phyloP scores from a whole-genome alignment of 2,113 vertebrate species.

The Crotophaga sulcirostris region DNA sequence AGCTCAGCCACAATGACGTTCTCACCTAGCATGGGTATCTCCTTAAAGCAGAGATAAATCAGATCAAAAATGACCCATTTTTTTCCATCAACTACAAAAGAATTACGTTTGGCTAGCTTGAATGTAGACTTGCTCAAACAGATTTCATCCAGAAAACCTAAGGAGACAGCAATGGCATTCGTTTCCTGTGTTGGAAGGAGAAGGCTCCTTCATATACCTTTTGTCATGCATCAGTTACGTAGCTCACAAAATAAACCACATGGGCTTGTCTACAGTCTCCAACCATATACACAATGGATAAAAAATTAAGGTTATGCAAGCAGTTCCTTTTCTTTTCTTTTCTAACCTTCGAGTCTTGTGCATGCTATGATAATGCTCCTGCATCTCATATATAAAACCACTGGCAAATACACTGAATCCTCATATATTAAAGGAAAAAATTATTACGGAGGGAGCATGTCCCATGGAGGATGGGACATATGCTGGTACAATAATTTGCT shows the following conservation, averaged over 20 bases:
- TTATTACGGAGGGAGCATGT: background rate
- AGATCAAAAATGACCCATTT: background rate
- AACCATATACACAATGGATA: background rate
- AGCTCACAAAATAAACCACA: constrained; percentile 6
- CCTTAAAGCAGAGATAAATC: background rate
- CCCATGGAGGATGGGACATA: background rate
- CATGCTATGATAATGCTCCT: background rate
- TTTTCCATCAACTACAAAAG: background rate
- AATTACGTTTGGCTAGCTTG: background rate
- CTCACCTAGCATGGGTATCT: background rate
- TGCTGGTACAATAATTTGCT: background rate
- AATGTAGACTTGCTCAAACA: background rate
- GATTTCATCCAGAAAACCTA: background rate
- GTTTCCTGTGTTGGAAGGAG: background rate
- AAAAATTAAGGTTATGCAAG: background rate
- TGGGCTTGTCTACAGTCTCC: background rate
- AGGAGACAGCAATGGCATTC: background rate
- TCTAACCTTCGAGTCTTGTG: background rate
- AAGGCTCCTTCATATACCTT: background rate
- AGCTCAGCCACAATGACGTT: background rate
- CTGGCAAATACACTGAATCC: background rate
- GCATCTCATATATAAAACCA: background rate
- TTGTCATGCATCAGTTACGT: background rate
- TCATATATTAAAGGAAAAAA: background rate
- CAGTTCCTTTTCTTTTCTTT: background rate